phyloP scores from a whole-genome alignment of 2,113 vertebrate genomes.

The Dolichotis patagonum region DNA sequence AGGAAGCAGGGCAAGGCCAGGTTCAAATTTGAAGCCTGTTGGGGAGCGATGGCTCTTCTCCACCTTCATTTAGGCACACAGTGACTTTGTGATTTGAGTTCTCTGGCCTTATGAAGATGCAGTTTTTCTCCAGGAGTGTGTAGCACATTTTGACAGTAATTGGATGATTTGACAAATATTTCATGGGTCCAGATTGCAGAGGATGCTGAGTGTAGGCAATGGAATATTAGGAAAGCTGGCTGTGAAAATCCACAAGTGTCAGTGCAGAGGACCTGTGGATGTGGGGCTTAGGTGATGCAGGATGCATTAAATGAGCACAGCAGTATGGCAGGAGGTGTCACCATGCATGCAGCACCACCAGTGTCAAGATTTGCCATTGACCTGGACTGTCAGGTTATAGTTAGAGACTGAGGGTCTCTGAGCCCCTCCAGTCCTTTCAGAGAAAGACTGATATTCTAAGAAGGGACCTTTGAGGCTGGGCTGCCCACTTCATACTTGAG shows the following conservation, averaged over 20 bases:
- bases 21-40: accelerated
- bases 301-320: neutral
- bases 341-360: too few relatives aligned
- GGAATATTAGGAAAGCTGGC: neutral
- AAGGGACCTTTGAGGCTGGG: neutral
- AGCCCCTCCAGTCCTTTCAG: neutral
- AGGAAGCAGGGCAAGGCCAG: neutral
- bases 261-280: neutral
- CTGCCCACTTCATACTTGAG: neutral
- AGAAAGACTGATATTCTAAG: neutral
- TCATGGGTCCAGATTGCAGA: neutral
- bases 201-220: neutral
- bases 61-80: neutral
- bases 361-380: neutral
- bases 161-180: neutral
- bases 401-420: neutral
- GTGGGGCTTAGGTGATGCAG: neutral
- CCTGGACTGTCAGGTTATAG: neutral
- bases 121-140: neutral
- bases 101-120: neutral
- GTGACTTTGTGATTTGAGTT: neutral
- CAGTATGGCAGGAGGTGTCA: neutral
- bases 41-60: neutral
- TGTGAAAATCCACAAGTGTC: neutral
- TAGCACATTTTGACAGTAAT: neutral